These are phyloP conservation scores for Prochilodus magdalenae DNA, from an alignment of 2,113 vertebrate species.

Conservation along the genomic window DNA sequence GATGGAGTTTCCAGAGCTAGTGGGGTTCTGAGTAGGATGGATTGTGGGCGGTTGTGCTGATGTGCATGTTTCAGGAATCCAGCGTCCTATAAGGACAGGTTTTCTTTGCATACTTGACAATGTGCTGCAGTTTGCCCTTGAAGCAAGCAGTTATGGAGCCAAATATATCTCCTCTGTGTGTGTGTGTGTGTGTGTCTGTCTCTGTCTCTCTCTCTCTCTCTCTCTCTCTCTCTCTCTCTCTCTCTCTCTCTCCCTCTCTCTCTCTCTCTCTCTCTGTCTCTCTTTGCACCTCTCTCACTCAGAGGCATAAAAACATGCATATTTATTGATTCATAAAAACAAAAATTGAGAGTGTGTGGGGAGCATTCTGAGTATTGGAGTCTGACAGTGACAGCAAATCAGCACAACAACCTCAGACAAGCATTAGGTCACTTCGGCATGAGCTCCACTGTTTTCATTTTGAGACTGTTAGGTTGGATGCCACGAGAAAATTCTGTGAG, in stretches of 20 bases:
- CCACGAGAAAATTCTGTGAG: background rate
- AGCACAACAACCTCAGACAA: background rate
- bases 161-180: background rate
- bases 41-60: background rate
- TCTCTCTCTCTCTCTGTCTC: too few species aligned
- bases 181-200: background rate
- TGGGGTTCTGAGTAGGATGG: background rate
- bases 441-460: background rate
- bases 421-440: background rate
- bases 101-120: background rate
- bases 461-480: background rate
- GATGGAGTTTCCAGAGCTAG: background rate
- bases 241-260: too few species aligned
- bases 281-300: too few species aligned
- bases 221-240: too few species aligned
- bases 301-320: background rate
- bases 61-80: background rate
- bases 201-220: background rate
- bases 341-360: background rate
- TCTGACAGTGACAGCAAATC: background rate
- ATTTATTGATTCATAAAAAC: background rate
- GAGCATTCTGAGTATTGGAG: background rate
- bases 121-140: background rate
- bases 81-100: background rate
- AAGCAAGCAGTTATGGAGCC: conserved; percentile 1